Evolutionary conservation across 2,797 vertebrate genomes (phyloP), one percentile per base, ranked within the genome.

Genomic region (Pogoniulus pusillus): DNA sequence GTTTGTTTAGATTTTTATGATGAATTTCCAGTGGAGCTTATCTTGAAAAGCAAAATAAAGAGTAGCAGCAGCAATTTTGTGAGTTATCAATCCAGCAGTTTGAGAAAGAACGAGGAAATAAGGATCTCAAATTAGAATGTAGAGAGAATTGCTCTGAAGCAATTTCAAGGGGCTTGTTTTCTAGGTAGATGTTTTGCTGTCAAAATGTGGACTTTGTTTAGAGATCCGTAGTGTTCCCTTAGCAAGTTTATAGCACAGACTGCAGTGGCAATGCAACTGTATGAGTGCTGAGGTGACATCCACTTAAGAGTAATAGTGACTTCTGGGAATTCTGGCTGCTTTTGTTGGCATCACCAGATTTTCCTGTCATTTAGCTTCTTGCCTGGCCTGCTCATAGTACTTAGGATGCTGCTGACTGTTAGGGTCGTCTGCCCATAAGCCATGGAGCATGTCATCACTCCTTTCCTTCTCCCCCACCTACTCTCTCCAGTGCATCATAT

Each of bases 401-500:
- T 45, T 27, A 12, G 60, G 58, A 15, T 54, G 9, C 23, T 73
- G 32, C 27, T 85, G 65, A 29, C 64, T 78, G 30, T 37, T 78
- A 37, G 34, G 23, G 26, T 79, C 75, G 71, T 22, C 60, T 82
- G n/a, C 64, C 49, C 11, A 6, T 82, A 57, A 59, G 63, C 34
- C 19, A 4, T 29, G 29, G 55, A 45, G 15, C 1, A 1, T 26
- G 74, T 68, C 4, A 9, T 32, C 41, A 5, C 7, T 69, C 9
- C 14, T 37, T 65, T 82, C 14, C 23, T 55, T 71, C 57, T 59
- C 34, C 26, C 12, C 3, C 5, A 16, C 15, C 23, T 64, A 3
- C 37, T n/a, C n/a, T n/a, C n/a, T n/a, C n/a, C n/a, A n/a, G n/a
- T 75, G 20, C 12, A 20, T 57, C 7, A 0, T n/a, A 9, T 2